Conservation (phyloP, 1,140 invertebrate species). For the Samia ricini region DNA sequence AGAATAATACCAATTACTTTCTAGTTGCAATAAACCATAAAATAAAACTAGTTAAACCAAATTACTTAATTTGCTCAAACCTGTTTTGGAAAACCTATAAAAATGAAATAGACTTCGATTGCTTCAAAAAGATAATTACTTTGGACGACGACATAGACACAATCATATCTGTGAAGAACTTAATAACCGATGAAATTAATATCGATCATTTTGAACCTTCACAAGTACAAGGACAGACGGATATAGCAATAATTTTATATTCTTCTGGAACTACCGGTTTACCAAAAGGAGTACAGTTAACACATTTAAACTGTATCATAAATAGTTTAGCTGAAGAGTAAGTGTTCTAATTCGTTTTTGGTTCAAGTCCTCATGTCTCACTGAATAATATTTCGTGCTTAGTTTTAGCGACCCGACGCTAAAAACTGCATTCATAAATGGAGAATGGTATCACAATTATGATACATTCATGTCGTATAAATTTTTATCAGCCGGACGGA, state of each 20-base stretch:
- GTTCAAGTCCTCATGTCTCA: conserved; percentile 78
- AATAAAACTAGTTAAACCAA: conserved; percentile 42
- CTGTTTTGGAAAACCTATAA: conserved; percentile 43
- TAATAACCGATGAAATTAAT: conserved; percentile 35
- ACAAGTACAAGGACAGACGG: conserved; percentile 42
- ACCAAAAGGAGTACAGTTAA: conserved; percentile 88
- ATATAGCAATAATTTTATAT: conserved; percentile 70
- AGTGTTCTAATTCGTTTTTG: conserved; percentile 28
- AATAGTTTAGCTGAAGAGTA: conserved; percentile 47
- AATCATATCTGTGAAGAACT: conserved; percentile 28
- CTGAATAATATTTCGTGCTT: conserved; percentile 44
- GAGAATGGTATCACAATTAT: conserved; percentile 47
- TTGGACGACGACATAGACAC: conserved; percentile 32
- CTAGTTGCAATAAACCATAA: conserved; percentile 48
- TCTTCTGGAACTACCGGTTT: conserved; percentile 85
- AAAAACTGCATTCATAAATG: conserved; percentile 24
- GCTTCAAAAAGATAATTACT: conserved; percentile 39
- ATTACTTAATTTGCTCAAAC: conserved; percentile 49
- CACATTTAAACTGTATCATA: conserved; percentile 80
- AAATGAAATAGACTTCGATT: conserved; percentile 38
- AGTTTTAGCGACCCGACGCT: conserved; percentile 29
- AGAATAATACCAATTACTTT: conserved; percentile 15
- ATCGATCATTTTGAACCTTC: conserved; percentile 44
- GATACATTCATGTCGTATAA: conserved; percentile 50
- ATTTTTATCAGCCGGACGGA: conserved; percentile 37